Base-by-base conservation (phyloP, 2,113 vertebrate species). In the Malurus elegans region DNA sequence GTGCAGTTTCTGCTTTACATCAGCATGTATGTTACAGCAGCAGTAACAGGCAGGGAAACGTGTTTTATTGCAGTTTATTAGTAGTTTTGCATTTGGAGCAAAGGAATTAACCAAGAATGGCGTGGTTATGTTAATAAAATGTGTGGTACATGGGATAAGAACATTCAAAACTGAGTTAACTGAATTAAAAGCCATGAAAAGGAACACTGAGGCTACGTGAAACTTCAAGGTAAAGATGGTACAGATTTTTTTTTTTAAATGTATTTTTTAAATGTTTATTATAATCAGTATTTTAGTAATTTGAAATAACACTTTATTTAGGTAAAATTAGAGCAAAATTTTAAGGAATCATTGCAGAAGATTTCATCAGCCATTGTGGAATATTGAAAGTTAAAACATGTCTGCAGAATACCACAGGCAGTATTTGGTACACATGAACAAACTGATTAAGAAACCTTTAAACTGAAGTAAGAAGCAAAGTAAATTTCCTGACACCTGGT, bases 1-100 rank as follows among this genome's bases (percentile, higher is more conserved):
- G 97, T 97, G 97, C 98, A 93, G 98, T 92, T 98, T 98, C 98
- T 98, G 98, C 97, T 98, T 98, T 98, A 82, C 95, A 98, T 98
- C 98, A 98, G 93, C 84, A 69, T 40, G 13, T 47, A 70, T 5
- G 23, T 51, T 85, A 91, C 86, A 83, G 78, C 53, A 86, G 70
- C 76, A 88, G 74, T 86, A 58, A 70, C 3, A 16, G 38, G 31
- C 58, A 53, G 28, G 25, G 31, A 71, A 92, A 44, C 50, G 48
- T 11, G 65, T 65, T 48, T 70, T 64, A 56, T 57, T 88, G 60
- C 42, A 36, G 38, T 93, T 91, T 82, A 80, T 69, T 82, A 67
- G 79, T 8, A 51, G 42, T 4, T 53, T 60, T 57, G 40, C 42
- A 38, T 79, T n/a, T 12, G 12, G 21, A 76, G 50, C 29, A 54